phyloP scores from a whole-genome alignment of 2,113 vertebrate genomes.

The Plotosus lineatus region DNA sequence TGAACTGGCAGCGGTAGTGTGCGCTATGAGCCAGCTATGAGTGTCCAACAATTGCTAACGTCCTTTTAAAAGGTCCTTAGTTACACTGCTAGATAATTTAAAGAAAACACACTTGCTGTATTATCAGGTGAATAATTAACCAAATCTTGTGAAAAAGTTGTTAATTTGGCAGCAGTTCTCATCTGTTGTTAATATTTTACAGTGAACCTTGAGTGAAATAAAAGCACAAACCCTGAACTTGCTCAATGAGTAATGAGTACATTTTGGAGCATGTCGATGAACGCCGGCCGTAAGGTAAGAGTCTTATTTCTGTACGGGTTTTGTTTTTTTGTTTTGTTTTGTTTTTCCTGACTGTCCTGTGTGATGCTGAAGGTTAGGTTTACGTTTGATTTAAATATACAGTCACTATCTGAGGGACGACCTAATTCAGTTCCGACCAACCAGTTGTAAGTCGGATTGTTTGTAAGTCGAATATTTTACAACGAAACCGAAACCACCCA shows the following conservation, averaged over 20 bases:
- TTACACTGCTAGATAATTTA: neutral
- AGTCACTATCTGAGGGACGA: too few relatives aligned
- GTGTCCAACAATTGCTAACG: neutral
- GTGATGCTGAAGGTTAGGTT: neutral
- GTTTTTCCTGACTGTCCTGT: neutral
- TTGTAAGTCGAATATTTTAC: too few relatives aligned
- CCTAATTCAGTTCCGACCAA: too few relatives aligned
- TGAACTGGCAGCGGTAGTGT: too few relatives aligned
- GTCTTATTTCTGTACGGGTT: neutral
- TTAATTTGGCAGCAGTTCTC: neutral
- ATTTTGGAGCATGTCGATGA: constrained; percentile 97
- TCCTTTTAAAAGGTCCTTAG: neutral
- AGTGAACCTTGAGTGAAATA: constrained; percentile 60
- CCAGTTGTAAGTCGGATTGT: too few relatives aligned
- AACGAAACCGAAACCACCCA: too few relatives aligned
- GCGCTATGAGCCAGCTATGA: neutral
- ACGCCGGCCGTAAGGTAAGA: constrained; percentile 87
- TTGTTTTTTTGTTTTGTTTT: too few relatives aligned
- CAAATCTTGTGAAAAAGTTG: neutral
- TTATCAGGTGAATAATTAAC: neutral
- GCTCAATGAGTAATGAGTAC: constrained; percentile 90
- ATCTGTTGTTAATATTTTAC: neutral
- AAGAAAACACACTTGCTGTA: neutral
- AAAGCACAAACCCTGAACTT: constrained; percentile 57
- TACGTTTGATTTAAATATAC: too few relatives aligned